phyloP scores from a whole-genome alignment of 2,797 vertebrate genomes.

The Sciurus vulgaris region DNA sequence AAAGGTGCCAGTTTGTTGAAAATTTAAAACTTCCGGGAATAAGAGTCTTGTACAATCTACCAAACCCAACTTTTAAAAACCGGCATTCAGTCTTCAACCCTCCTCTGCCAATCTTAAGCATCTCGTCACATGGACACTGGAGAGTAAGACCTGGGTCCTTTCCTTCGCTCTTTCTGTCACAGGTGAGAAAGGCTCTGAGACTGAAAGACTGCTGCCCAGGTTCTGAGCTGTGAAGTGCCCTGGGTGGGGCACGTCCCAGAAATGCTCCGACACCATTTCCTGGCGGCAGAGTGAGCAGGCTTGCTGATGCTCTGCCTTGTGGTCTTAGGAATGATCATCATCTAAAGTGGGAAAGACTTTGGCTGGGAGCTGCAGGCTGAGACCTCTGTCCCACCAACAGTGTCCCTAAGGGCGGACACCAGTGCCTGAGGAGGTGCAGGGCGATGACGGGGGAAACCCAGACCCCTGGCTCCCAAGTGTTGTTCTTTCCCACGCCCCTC shows the following conservation, averaged over 20 bases:
- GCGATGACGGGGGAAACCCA: no score
- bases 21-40: not conserved
- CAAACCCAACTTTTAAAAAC: not conserved
- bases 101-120: not conserved
- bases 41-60: not conserved
- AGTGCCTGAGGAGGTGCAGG: not conserved
- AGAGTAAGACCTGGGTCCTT: not conserved
- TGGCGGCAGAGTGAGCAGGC: not conserved
- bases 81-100: not conserved
- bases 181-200: not conserved
- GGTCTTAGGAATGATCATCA: slow-evolving; percentile 28
- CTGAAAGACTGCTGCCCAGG: not conserved
- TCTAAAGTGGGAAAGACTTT: slow-evolving; percentile 25
- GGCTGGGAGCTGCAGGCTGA: not conserved
- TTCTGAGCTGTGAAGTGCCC: not conserved
- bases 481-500: not conserved
- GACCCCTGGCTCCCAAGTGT: no score
- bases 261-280: not conserved
- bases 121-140: not conserved
- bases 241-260: not conserved
- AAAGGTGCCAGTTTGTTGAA: not conserved
- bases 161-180: not conserved
- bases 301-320: not conserved
- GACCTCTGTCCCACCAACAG: not conserved
- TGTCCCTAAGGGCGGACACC: not conserved